Evolutionary conservation across 2,113 vertebrate genomes (phyloP).

Genomic region (Mormoops blainvillei): DNA sequence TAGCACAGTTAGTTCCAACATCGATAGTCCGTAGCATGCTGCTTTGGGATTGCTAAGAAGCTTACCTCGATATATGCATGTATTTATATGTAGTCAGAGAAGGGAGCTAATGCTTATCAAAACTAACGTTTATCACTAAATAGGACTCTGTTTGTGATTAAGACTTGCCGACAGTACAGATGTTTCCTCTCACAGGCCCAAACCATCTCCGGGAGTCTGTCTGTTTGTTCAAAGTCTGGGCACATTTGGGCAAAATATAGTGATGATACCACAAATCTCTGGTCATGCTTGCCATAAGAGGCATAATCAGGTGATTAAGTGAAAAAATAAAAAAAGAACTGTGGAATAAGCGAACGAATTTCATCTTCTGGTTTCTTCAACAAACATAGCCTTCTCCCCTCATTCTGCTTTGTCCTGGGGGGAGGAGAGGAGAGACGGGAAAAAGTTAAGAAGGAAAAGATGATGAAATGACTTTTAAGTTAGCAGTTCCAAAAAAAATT

Average conservation of each 20-base stretch:
- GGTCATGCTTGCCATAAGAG: not conserved
- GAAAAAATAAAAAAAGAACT: slow-evolving; percentile 1
- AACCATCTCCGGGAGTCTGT: not conserved
- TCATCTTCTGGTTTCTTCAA: not conserved
- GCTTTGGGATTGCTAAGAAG: not conserved
- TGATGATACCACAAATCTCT: not conserved
- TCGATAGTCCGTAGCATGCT: not conserved
- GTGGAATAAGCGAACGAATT: not conserved
- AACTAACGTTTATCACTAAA: not conserved
- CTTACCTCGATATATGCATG: not conserved
- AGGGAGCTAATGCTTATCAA: not conserved
- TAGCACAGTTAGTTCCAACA: not conserved
- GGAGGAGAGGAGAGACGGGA: not conserved
- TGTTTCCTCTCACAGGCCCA: not conserved
- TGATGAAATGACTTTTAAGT: not conserved
- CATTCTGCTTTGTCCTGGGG: not conserved
- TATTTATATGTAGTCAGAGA: not conserved
- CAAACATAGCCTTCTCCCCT: not conserved
- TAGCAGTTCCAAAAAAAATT: not conserved
- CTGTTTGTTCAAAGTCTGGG: not conserved
- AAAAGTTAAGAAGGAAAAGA: not conserved
- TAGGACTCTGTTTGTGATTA: not conserved
- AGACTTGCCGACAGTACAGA: not conserved
- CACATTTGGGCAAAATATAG: not conserved
- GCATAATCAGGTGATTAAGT: not conserved